These are phyloP conservation scores for Antrozous pallidus DNA, from an alignment of 2,797 vertebrate species.

Conservation along the genomic window DNA sequence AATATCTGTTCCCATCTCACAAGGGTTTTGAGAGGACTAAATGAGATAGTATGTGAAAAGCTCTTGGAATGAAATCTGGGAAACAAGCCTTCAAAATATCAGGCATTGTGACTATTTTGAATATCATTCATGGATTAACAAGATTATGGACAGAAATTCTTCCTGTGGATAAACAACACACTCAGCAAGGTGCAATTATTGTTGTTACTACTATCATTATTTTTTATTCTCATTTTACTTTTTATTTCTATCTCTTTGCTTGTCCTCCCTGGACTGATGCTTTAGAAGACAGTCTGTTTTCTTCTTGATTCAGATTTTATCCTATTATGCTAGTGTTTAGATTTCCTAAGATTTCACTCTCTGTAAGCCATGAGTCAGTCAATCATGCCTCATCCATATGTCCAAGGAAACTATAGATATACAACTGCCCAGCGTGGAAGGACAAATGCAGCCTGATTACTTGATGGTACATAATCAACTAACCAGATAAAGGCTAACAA, in stretches of 20 bases:
- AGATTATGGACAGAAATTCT: neutral
- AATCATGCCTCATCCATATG: neutral
- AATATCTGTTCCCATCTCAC: neutral
- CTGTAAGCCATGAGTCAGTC: neutral
- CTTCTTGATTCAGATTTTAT: neutral
- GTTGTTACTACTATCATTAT: neutral
- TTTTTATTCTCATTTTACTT: neutral
- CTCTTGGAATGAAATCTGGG: neutral
- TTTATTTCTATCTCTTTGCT: neutral
- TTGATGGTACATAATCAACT: neutral
- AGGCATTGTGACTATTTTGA: neutral
- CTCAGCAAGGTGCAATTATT: neutral
- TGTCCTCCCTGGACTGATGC: neutral
- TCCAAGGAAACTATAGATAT: neutral
- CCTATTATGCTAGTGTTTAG: neutral
- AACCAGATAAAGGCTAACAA: neutral
- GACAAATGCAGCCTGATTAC: neutral
- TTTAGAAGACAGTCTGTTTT: neutral
- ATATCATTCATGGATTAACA: neutral
- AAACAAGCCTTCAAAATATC: slow-evolving; percentile 26
- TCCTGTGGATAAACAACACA: neutral
- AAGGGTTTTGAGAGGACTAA: neutral
- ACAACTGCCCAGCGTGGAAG: neutral
- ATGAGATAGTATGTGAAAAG: neutral
- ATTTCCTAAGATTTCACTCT: neutral